Evolutionary conservation across 2,113 vertebrate species (phyloP).

Genomic region (Aphyosemion australe): DNA sequence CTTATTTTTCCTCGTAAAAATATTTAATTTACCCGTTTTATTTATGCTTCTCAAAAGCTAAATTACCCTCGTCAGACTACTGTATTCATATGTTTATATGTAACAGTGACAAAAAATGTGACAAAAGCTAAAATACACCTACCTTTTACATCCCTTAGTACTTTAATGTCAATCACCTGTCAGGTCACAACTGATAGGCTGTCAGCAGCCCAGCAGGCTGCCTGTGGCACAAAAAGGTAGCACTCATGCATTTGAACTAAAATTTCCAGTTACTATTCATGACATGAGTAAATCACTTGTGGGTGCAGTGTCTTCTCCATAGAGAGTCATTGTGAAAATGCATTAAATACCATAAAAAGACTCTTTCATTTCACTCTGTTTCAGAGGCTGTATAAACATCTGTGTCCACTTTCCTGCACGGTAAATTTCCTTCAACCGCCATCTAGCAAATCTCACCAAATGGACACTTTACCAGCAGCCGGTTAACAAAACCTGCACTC

Average conservation of each 20-base stretch:
- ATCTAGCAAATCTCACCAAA: constrained; percentile 34
- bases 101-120: constrained; percentile 23
- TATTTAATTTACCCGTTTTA: no score
- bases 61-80: constrained; percentile 3
- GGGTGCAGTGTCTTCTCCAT: not conserved
- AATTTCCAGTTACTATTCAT: constrained; percentile 36
- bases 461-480: constrained; percentile 38
- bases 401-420: constrained; percentile 9
- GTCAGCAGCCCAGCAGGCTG: constrained; percentile 57
- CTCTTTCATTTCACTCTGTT: not conserved
- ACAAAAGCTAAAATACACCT: constrained; percentile 50
- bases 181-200: constrained; percentile 47
- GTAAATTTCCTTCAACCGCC: constrained; percentile 36
- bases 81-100: constrained; percentile 3
- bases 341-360: constrained; percentile 6
- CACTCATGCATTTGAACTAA: constrained; percentile 42
- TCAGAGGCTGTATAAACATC: constrained; percentile 24
- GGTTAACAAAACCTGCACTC: constrained; percentile 62
- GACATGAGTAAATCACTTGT: constrained; percentile 41
- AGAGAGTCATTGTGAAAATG: constrained; percentile 7
- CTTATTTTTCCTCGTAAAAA: no score
- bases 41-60: constrained; percentile 16
- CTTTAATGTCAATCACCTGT: constrained; percentile 72
- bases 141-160: constrained; percentile 41
- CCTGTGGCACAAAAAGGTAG: constrained; percentile 47